Base-by-base conservation (phyloP, 2,888 invertebrate species). In the Luperina testacea region DNA sequence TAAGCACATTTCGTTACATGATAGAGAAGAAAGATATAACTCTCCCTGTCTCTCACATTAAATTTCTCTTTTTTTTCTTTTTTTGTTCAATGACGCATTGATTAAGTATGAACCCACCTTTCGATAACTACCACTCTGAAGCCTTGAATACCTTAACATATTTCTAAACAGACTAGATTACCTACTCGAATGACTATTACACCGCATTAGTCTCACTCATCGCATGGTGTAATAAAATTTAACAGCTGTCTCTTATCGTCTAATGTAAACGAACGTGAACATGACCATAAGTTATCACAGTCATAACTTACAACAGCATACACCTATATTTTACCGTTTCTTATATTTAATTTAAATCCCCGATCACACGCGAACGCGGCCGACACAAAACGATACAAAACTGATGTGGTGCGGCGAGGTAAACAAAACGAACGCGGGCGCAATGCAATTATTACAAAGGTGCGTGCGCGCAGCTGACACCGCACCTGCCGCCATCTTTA, bases 401-500 rank as follows among this genome's bases (percentile, higher is more conserved):
- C 84, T 80, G 77, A 84, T 87, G 91, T 90, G 88, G 89, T 86
- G 87, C 83, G 90, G 90, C 90, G 81, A 90, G 88, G 92, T 92
- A 94, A 94, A 95, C 94, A 94, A 92, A 94, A 94, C 92, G 92
- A 90, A 92, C 92, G 90, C 92, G 91, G 90, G 92, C 91, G 92
- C 92, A 91, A 89, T 92, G 94, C 95, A 95, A 95, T 95, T 95
- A 96, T 94, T 92, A 94, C 95, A 94, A 96, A 96, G 96, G 96
- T 96, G 96, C 95, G 94, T 91, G 94, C 88, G 94, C 88, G 95
- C 96, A 96, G 96, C 96, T 96, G 96, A 94, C 95, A 86, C 87
- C 90, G 92, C 96, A 96, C 96, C 96, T 96, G 96, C 95, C 95
- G 93, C 94, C 95, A 94, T 95, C 96, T 96, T 96, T 95, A 95